phyloP scores from a whole-genome alignment of 2,113 vertebrate species.

The Scytalopus superciliaris region DNA sequence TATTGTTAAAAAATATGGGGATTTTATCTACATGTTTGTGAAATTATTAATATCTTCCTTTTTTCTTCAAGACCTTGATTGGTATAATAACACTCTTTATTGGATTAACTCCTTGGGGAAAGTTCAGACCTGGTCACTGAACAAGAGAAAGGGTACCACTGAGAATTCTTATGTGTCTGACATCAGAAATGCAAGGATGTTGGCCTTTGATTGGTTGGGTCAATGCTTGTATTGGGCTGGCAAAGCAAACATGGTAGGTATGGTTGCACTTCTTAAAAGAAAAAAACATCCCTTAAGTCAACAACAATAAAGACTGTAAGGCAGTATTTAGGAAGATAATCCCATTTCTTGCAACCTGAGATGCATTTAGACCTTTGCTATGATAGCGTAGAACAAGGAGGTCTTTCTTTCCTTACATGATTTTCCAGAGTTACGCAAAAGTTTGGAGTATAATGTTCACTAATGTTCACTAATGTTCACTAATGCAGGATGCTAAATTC shows the following conservation, averaged over 20 bases:
- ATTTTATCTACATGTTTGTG: neutral
- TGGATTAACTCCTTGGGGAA: slow-evolving; percentile 72
- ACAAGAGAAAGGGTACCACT: neutral
- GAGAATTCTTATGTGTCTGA: slow-evolving; percentile 30
- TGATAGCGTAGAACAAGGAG: neutral
- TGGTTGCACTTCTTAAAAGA: neutral
- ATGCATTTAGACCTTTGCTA: neutral
- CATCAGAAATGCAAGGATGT: slow-evolving; percentile 56
- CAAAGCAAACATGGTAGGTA: slow-evolving; percentile 69
- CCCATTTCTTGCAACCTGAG: neutral
- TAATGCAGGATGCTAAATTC: neutral
- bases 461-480: neutral
- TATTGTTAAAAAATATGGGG: rapidly evolving
- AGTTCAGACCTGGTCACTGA: slow-evolving; percentile 61
- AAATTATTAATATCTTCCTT: neutral
- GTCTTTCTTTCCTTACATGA: neutral
- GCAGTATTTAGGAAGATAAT: neutral
- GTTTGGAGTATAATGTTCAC: neutral
- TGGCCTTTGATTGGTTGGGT: slow-evolving; percentile 80
- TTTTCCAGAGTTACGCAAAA: neutral
- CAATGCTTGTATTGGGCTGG: slow-evolving; percentile 77
- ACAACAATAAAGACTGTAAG: neutral
- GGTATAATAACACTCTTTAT: slow-evolving; percentile 78
- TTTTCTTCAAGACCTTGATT: slow-evolving; percentile 71
- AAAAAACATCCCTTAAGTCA: neutral